Percentiles rank a stretch among this genome's conserved stretches.
phyloP scores from a whole-genome alignment of 1,140 invertebrate species.

The Plutomurus gul region DNA sequence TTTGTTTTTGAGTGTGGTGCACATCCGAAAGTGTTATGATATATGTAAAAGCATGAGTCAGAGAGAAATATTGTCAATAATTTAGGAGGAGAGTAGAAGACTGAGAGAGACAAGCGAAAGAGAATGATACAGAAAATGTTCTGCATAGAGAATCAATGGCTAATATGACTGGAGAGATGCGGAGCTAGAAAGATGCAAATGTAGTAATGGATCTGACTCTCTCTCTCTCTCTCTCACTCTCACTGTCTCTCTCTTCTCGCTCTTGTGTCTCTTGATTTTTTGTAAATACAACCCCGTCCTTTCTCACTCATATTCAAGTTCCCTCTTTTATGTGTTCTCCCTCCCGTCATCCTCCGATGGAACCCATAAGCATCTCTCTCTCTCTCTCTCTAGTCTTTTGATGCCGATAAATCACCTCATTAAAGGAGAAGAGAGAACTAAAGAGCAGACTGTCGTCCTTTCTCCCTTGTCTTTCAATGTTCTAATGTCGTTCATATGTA shows the following conservation, averaged over 20 bases:
- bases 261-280: conserved; percentile 41
- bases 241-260: background rate
- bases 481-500: conserved; percentile 11
- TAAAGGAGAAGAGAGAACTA: conserved; percentile 37
- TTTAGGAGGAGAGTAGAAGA: conserved; percentile 42
- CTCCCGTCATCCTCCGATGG: conserved; percentile 46
- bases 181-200: conserved; percentile 49
- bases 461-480: conserved; percentile 5
- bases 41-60: conserved; percentile 47
- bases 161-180: conserved; percentile 38
- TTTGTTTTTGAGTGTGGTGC: conserved; percentile 41
- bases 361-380: conserved; percentile 49
- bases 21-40: conserved; percentile 47
- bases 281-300: conserved; percentile 40
- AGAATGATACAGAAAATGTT: conserved; percentile 16
- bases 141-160: conserved; percentile 49
- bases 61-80: conserved; percentile 52
- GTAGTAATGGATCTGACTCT: conserved; percentile 49
- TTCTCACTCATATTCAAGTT: conserved; percentile 35
- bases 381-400: conserved; percentile 47
- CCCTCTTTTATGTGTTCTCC: conserved; percentile 40
- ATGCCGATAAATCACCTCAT: conserved; percentile 54
- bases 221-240: conserved; percentile 14
- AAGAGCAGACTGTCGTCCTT: conserved; percentile 29
- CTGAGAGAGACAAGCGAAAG: background rate